These are phyloP conservation scores for Dorcus parallelipipedus DNA, from an alignment of 2,888 invertebrate genomes.

Conservation along the genomic window DNA sequence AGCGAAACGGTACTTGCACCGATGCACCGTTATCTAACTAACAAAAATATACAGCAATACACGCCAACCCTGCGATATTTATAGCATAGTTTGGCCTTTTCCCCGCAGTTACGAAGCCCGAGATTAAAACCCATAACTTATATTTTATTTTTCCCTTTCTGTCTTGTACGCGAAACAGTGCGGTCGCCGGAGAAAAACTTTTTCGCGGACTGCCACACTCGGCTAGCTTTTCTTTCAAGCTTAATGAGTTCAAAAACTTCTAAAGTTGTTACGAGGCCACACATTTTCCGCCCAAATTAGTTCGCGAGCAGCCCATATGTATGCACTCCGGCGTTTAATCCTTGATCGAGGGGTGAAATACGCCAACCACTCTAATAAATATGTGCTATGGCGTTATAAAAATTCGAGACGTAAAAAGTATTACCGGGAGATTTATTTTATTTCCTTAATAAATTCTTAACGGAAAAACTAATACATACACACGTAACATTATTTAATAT, in stretches of 20 bases:
- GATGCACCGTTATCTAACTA: constrained; percentile 41
- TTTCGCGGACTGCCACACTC: constrained; percentile 34
- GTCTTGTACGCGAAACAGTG: not conserved
- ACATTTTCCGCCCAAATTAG: constrained; percentile 29
- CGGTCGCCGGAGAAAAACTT: constrained; percentile 33
- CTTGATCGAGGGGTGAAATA: not conserved
- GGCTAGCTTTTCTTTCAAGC: constrained; percentile 39
- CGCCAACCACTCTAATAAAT: too few relatives aligned
- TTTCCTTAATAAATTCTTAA: too few relatives aligned
- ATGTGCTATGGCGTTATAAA: too few relatives aligned
- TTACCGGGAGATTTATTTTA: too few relatives aligned
- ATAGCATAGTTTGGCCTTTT: constrained; percentile 42
- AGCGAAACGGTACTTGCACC: constrained; percentile 30
- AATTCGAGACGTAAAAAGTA: too few relatives aligned
- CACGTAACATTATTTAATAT: too few relatives aligned
- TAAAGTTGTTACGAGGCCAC: constrained; percentile 27
- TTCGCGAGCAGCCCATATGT: constrained; percentile 10
- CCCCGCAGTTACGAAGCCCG: constrained; percentile 42
- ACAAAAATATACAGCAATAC: constrained; percentile 46
- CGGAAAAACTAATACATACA: too few relatives aligned
- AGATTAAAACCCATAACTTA: constrained; percentile 53
- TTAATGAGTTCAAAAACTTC: constrained; percentile 38
- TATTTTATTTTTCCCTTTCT: constrained; percentile 45
- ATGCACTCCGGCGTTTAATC: constrained; percentile 11
- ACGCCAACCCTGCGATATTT: constrained; percentile 45